A percentile compares a stretch with the other conserved stretches of the same genome.
These are phyloP conservation scores for Oxytorus armatus DNA, from an alignment of 2,888 invertebrate species.

Conservation along the genomic window DNA sequence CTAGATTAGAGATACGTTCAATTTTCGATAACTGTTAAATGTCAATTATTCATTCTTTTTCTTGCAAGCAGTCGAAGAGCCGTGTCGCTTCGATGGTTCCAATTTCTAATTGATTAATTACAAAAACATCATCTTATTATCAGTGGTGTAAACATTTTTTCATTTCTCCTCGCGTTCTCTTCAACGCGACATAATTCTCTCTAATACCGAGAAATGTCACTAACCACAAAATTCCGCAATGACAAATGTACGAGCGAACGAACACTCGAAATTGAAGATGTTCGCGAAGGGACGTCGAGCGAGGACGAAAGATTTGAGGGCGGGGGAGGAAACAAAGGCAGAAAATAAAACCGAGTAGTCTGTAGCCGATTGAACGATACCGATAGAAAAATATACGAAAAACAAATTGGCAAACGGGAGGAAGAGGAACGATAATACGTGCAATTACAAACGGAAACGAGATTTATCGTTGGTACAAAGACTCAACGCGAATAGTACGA, in stretches of 20 bases:
- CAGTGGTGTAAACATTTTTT: too few species aligned
- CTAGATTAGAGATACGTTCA: not conserved
- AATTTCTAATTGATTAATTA: too few species aligned
- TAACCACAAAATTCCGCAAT: too few species aligned
- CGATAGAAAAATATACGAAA: not conserved
- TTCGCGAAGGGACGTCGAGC: not conserved
- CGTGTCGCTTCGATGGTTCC: too few species aligned
- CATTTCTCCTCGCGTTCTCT: too few species aligned
- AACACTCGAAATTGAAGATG: not conserved
- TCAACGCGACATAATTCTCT: too few species aligned
- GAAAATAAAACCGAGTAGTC: not conserved
- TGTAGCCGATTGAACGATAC: constrained; percentile 28
- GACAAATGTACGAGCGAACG: not conserved
- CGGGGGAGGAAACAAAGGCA: constrained; percentile 3
- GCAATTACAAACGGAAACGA: constrained; percentile 55
- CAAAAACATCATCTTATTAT: not conserved
- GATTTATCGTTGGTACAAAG: constrained; percentile 59
- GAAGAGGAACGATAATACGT: constrained; percentile 22
- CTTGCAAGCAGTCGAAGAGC: too few species aligned
- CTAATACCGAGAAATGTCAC: too few species aligned
- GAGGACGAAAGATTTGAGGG: not conserved
- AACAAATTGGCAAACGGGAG: constrained; percentile 2
- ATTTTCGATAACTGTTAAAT: not conserved
- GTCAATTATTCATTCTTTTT: too few species aligned
- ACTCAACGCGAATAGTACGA: constrained; percentile 13